A percentile compares a stretch with the other conserved stretches of the same genome.
Conservation (phyloP, 37 sponge, comb jelly and placozoan species). For the Ephydatia muelleri region DNA sequence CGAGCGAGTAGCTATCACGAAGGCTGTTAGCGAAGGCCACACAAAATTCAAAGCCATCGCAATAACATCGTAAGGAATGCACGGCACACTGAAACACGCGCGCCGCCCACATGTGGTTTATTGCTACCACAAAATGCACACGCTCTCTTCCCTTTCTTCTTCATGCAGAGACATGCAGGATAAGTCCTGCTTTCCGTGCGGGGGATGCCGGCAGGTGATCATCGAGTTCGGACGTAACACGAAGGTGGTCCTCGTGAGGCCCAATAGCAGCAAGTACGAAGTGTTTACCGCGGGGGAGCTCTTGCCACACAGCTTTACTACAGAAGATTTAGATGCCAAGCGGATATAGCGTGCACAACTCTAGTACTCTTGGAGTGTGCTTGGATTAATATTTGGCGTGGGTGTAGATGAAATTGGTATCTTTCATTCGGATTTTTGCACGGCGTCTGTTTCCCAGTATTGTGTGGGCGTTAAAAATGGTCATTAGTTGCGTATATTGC, state of each 20-base stretch:
- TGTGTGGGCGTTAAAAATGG: too few relatives aligned
- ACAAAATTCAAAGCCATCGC: constrained; percentile 75
- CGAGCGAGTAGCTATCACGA: constrained; percentile 81
- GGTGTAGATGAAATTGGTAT: too few relatives aligned
- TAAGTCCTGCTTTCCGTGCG: constrained; percentile 75
- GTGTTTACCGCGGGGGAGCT: not conserved
- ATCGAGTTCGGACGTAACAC: constrained; percentile 69
- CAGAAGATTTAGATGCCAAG: not conserved
- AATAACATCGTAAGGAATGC: constrained; percentile 64
- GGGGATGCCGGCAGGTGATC: constrained; percentile 85
- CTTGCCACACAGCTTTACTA: not conserved
- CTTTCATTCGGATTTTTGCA: too few relatives aligned
- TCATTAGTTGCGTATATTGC: too few relatives aligned
- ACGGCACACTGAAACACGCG: too few relatives aligned
- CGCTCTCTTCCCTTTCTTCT: too few relatives aligned
- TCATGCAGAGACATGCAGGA: constrained; percentile 66
- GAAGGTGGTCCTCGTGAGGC: constrained; percentile 39
- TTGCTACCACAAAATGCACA: not conserved
- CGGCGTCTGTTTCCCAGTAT: too few relatives aligned
- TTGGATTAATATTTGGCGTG: too few relatives aligned
- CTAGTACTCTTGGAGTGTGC: too few relatives aligned
- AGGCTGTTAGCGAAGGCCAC: constrained; percentile 92
- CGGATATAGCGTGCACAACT: too few relatives aligned
- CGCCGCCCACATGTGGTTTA: not conserved
- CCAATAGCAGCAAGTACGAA: constrained; percentile 17